phyloP scores from a whole-genome alignment of 2,113 vertebrate species.

The Chloebia gouldiae region DNA sequence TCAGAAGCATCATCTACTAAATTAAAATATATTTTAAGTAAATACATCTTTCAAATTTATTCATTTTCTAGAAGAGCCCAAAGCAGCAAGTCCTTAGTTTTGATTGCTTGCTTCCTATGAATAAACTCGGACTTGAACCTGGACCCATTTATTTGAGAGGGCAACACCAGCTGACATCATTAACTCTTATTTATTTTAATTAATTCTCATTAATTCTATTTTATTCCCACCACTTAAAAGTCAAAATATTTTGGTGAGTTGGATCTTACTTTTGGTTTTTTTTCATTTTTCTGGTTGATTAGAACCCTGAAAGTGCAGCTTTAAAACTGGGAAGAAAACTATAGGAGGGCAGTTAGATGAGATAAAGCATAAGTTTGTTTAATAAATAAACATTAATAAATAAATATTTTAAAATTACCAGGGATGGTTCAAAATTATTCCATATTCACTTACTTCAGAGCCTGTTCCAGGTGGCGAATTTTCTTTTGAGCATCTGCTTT shows the following conservation, averaged over 20 bases:
- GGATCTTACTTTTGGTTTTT: neutral
- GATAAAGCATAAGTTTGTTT: neutral
- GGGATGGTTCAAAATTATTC: neutral
- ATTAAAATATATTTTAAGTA: neutral
- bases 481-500: slow-evolving; percentile 66
- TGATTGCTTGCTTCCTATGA: neutral
- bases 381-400: neutral
- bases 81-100: neutral
- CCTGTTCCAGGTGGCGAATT: slow-evolving; percentile 65
- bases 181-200: neutral
- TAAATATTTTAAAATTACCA: neutral
- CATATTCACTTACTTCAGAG: slow-evolving; percentile 71
- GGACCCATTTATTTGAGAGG: neutral
- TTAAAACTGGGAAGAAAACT: neutral
- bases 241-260: neutral
- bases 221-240: slow-evolving; percentile 14
- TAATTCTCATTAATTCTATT: neutral
- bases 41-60: neutral
- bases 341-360: neutral
- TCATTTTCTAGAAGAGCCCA: neutral
- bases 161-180: neutral
- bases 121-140: neutral
- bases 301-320: neutral
- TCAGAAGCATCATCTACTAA: neutral
- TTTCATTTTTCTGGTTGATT: neutral